A percentile compares a stretch with the other conserved stretches of the same genome.
These are phyloP conservation scores for Neocloeon triangulifer DNA, from an alignment of 1,140 invertebrate genomes.

Conservation along the genomic window DNA sequence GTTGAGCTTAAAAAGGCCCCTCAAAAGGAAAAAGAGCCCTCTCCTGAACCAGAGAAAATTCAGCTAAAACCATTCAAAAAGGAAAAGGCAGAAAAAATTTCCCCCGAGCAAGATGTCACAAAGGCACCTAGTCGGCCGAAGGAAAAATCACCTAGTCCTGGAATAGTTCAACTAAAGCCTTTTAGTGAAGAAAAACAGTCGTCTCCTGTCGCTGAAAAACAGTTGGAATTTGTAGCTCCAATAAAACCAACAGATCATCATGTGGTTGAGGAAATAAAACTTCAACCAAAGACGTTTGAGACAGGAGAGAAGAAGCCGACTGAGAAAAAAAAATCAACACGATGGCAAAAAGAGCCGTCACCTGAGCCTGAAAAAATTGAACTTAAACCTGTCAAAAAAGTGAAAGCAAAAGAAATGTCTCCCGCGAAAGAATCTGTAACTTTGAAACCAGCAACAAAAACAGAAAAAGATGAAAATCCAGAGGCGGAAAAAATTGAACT, in stretches of 20 bases:
- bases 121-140: too few species aligned
- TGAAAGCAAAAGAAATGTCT: too few species aligned
- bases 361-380: slow-evolving; percentile 2
- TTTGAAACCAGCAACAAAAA: too few species aligned
- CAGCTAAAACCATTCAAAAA: neutral
- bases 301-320: neutral
- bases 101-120: slow-evolving; percentile 5
- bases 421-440: too few species aligned
- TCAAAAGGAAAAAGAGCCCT: slow-evolving; percentile 5
- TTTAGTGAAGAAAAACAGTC: slow-evolving; percentile 4
- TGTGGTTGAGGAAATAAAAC: too few species aligned
- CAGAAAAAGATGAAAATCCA: too few species aligned
- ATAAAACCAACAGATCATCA: slow-evolving; percentile 15
- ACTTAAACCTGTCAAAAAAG: neutral
- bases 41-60: slow-evolving; percentile 8
- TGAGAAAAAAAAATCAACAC: neutral
- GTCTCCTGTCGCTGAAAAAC: neutral
- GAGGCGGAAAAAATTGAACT: slow-evolving; percentile 1
- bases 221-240: too few species aligned
- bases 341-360: neutral
- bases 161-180: slow-evolving; percentile 9
- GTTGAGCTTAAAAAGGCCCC: slow-evolving; percentile 6
- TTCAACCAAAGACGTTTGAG: neutral
- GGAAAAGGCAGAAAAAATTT: slow-evolving; percentile 11
- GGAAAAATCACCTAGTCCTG: too few species aligned